These are phyloP conservation scores for Mixornis gularis DNA, from an alignment of 2,113 vertebrate species.

Conservation along the genomic window DNA sequence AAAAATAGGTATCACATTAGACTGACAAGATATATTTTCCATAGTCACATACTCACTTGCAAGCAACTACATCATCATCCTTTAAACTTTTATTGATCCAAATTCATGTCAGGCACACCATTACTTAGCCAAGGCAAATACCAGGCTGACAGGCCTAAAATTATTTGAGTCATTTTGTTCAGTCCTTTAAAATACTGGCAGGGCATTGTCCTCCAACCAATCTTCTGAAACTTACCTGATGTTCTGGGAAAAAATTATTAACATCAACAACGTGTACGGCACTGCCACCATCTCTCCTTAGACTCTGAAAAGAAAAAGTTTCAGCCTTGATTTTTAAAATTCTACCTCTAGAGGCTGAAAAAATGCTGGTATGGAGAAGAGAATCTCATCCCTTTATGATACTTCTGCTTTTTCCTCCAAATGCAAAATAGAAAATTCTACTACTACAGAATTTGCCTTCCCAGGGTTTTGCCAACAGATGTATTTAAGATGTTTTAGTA, in stretches of 20 bases:
- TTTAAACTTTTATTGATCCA: conserved; percentile 5
- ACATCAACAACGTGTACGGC: neutral
- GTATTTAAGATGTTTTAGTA: neutral
- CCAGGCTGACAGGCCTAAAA: neutral
- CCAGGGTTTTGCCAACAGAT: neutral
- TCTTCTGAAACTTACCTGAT: neutral
- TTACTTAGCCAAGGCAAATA: conserved; percentile 9
- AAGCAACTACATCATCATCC: neutral
- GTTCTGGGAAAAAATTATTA: neutral
- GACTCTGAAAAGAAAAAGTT: neutral
- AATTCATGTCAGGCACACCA: neutral
- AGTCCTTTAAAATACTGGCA: neutral
- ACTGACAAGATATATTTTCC: neutral
- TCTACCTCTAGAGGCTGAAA: neutral
- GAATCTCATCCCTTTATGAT: neutral
- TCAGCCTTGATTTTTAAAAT: neutral
- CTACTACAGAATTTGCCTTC: neutral
- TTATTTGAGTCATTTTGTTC: neutral
- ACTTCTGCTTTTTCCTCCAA: neutral
- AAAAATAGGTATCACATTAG: neutral
- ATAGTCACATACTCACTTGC: neutral
- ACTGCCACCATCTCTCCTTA: neutral
- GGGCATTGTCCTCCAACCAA: neutral
- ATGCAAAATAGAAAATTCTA: neutral
- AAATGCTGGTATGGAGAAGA: neutral